Conservation (phyloP, 2,113 vertebrate genomes). For the Cyprinodon brontotheroides region DNA sequence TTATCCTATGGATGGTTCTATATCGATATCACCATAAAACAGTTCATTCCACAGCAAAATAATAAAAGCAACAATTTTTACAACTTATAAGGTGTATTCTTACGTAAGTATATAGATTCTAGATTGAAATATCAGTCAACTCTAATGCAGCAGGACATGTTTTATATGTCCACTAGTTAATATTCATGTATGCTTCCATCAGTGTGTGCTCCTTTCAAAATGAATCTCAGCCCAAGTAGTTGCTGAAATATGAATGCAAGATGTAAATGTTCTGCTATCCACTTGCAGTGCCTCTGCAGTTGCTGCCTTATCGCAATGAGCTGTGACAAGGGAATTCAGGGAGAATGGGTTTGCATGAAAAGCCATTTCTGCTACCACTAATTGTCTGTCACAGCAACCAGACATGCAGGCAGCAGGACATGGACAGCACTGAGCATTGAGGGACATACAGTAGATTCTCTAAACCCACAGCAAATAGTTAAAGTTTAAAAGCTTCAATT, state of each 20-base stretch:
- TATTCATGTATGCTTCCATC: conserved; percentile 24
- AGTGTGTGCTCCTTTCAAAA: conserved; percentile 11
- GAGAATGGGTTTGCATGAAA: conserved; percentile 39
- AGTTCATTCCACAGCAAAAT: background rate
- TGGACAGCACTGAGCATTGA: conserved; percentile 32
- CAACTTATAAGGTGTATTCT: background rate
- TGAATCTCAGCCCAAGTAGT: conserved; percentile 46
- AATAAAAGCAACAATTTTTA: background rate
- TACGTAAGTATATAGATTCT: conserved; percentile 4
- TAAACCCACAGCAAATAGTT: background rate
- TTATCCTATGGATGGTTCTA: background rate
- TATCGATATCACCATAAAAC: background rate
- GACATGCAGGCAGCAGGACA: conserved; percentile 44
- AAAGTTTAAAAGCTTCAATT: background rate
- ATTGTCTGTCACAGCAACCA: conserved; percentile 44
- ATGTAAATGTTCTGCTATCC: conserved; percentile 43
- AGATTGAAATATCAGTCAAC: conserved; percentile 4
- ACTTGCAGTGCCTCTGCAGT: conserved; percentile 35
- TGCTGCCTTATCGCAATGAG: conserved; percentile 34
- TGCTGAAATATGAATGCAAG: conserved; percentile 63
- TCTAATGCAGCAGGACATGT: conserved; percentile 23
- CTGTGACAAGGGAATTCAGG: conserved; percentile 63
- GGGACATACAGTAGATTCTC: conserved; percentile 19
- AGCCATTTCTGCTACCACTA: conserved; percentile 52
- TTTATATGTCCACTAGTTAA: conserved; percentile 37